Evolutionary conservation across 1,140 invertebrate genomes (phyloP), one percentile per base, ranked within the genome.

Genomic region (Lamellibrachia luymesi): DNA sequence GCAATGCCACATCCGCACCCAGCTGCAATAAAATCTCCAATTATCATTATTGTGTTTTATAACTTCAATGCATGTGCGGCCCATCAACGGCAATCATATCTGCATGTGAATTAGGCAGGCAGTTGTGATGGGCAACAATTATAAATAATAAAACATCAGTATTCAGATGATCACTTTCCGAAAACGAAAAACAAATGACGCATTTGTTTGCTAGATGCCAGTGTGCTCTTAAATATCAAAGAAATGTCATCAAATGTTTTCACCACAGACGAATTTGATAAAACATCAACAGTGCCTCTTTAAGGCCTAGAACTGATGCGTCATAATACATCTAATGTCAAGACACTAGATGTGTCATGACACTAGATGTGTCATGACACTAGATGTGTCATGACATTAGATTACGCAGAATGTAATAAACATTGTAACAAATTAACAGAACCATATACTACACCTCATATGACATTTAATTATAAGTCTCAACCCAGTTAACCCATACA

Each of bases 11-110:
- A 80, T 22, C 64, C 64, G 64, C 4, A 80, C 4, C 25, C 64
- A 80, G 64, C 64, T 80, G 64, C 64, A 80, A 17, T 80, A 80
- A 80, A 80, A 80, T 80, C 64, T 80, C 13, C 64, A 80, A 80
- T 80, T 80, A 80, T 80, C 64, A 22, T 80, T 80, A 80, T 80
- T 80, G 64, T 80, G 64, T 80, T 80, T 80, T 80, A 80, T 80
- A 80, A 80, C 64, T 80, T 80, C 13, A 80, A 8, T 80, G 64
- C 25, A 22, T 17, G 64, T 22, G 64, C 13, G 17, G 13, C 64
- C 64, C 64, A 80, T 80, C 64, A 80, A 22, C 13, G 64, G 17
- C 64, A 80, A 80, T 80, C 64, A 80, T 80, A 80, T 80, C 64
- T 80, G 64, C 64, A 80, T 22, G 25, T 80, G 64, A 80, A 80